These are phyloP conservation scores for Ascidia mentula DNA, from an alignment of 23 tunicate genomes.

Conservation along the genomic window DNA sequence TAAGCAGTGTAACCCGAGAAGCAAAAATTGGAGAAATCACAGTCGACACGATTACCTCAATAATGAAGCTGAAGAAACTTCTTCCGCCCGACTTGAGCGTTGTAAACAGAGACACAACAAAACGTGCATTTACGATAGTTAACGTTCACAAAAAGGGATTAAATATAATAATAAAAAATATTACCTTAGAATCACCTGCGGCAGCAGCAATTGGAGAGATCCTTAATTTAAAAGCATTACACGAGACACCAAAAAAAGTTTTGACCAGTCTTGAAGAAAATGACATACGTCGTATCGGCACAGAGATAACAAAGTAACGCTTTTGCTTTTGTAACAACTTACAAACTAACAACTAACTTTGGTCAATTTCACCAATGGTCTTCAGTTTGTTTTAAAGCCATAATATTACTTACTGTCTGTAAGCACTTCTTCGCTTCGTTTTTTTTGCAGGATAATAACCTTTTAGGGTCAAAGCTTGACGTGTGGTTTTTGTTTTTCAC, in stretches of 20 bases:
- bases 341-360: no score
- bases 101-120: no score
- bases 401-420: no score
- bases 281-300: constrained; percentile 27
- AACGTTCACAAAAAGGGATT: no score
- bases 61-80: constrained; percentile 27
- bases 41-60: constrained; percentile 24
- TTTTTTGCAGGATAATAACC: no score
- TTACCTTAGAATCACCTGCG: constrained; percentile 14
- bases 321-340: no score
- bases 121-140: neutral
- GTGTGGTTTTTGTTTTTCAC: no score
- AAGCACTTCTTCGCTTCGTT: no score
- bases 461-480: no score
- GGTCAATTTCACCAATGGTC: no score
- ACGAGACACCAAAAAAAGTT: constrained; percentile 20
- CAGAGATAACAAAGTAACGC: constrained; percentile 43
- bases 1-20: constrained; percentile 38
- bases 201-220: constrained; percentile 39
- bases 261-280: neutral
- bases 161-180: no score
- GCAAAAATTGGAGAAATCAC: constrained; percentile 40
- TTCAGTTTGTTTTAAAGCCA: no score
- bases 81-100: constrained; percentile 24
- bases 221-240: constrained; percentile 36